phyloP scores from a whole-genome alignment of 2,888 invertebrate genomes.

The Harpalus rufipes region DNA sequence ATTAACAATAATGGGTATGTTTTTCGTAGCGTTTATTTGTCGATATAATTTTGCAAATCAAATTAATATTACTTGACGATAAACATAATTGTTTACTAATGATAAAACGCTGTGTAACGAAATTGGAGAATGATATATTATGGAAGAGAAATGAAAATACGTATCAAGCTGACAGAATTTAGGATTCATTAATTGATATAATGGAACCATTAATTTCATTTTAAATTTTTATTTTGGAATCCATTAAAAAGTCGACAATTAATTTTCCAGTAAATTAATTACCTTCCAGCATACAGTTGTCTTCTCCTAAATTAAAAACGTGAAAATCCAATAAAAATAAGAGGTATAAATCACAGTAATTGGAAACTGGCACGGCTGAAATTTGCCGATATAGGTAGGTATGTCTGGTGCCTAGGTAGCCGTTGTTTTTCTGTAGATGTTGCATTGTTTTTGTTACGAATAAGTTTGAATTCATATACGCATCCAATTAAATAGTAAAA shows the following conservation, averaged over 20 bases:
- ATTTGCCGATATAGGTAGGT: not conserved
- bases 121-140: not conserved
- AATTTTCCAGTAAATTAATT: conserved; percentile 46
- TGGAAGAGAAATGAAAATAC: not conserved
- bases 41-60: not conserved
- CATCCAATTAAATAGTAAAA: not conserved
- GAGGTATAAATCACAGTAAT: conserved; percentile 44
- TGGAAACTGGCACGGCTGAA: conserved; percentile 10
- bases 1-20: no score
- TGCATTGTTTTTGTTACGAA: not conserved
- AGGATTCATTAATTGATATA: conserved; percentile 22
- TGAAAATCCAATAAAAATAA: not conserved
- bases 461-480: not conserved
- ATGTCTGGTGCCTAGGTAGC: not conserved
- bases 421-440: not conserved
- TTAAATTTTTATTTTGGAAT: conserved; percentile 46
- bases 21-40: no score
- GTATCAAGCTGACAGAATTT: not conserved
- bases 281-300: conserved; percentile 2
- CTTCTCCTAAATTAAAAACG: conserved; percentile 36
- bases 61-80: not conserved
- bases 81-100: not conserved
- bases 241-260: conserved; percentile 47
- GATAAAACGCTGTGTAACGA: not conserved
- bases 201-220: conserved; percentile 29